phyloP scores from a whole-genome alignment of 2,888 invertebrate genomes.

The Polymixis flavicincta region DNA sequence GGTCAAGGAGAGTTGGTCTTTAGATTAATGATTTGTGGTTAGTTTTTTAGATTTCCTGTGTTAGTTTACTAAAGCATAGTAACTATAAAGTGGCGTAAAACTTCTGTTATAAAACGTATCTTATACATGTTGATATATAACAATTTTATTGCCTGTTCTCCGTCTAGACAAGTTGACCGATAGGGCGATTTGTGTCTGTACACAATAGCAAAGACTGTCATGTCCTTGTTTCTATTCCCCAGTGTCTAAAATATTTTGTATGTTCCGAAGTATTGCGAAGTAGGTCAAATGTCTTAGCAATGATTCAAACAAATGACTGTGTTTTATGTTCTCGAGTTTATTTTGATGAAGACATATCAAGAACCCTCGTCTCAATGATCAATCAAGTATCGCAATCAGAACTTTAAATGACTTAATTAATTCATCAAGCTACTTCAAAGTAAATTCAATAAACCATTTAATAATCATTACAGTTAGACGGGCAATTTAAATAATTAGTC shows the following conservation, averaged over 20 bases:
- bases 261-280: slow-evolving; percentile 18
- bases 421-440: slow-evolving; percentile 43
- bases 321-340: slow-evolving; percentile 18
- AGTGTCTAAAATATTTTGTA: slow-evolving; percentile 18
- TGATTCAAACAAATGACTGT: slow-evolving; percentile 38
- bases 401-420: slow-evolving; percentile 52
- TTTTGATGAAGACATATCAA: slow-evolving; percentile 31
- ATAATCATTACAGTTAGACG: slow-evolving; percentile 53
- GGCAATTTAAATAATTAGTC: slow-evolving; percentile 63
- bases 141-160: slow-evolving; percentile 31
- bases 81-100: slow-evolving; percentile 12
- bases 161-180: slow-evolving; percentile 42
- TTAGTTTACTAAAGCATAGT: too few relatives aligned
- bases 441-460: slow-evolving; percentile 48
- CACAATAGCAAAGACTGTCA: slow-evolving; percentile 8
- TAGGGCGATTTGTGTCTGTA: slow-evolving; percentile 32
- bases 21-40: slow-evolving; percentile 7
- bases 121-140: slow-evolving; percentile 5
- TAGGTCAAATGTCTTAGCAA: slow-evolving; percentile 47
- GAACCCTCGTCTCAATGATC: slow-evolving; percentile 26
- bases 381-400: slow-evolving; percentile 37
- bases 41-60: slow-evolving; percentile 12
- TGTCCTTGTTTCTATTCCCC: slow-evolving; percentile 29
- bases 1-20: slow-evolving; percentile 6
- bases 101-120: not conserved